A percentile compares a stretch with the other conserved stretches of the same genome.
Evolutionary conservation across 92 coral and sea anemone genomes (phyloP).

Genomic region (Epizoanthus stellaris): DNA sequence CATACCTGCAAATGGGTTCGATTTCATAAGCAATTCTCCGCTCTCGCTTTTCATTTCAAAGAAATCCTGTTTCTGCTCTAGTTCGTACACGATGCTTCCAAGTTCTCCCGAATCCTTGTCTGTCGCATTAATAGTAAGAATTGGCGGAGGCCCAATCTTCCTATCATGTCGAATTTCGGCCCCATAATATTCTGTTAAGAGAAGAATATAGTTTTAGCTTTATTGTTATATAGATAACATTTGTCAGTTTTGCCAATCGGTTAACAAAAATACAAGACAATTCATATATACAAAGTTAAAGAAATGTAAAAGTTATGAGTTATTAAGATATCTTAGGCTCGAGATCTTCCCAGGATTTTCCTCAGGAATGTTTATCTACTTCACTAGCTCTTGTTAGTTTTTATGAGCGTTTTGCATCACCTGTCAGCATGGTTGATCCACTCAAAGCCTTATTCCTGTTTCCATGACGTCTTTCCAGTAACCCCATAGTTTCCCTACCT

Average conservation of each 20-base stretch:
- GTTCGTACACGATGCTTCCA: constrained; percentile 49
- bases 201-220: too few species aligned
- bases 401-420: too few species aligned
- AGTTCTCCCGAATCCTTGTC: constrained; percentile 58
- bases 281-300: neutral
- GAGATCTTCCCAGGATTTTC: too few species aligned
- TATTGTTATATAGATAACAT: too few species aligned
- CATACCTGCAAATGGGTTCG: constrained; percentile 26
- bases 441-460: too few species aligned
- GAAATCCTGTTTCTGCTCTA: constrained; percentile 48
- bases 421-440: too few species aligned
- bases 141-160: constrained; percentile 50
- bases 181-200: constrained; percentile 54
- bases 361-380: too few species aligned
- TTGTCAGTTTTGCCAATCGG: neutral
- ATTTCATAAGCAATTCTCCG: constrained; percentile 50
- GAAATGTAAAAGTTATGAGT: too few species aligned
- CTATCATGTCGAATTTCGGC: constrained; percentile 68
- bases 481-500: too few species aligned
- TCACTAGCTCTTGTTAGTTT: too few species aligned
- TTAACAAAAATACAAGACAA: neutral
- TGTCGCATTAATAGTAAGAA: constrained; percentile 55
- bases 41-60: constrained; percentile 44
- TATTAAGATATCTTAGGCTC: too few species aligned
- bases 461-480: too few species aligned